A percentile compares a stretch with the other conserved stretches of the same genome.
These are phyloP conservation scores for Elysia chlorotica DNA, from an alignment of 1,140 invertebrate species.

Conservation along the genomic window DNA sequence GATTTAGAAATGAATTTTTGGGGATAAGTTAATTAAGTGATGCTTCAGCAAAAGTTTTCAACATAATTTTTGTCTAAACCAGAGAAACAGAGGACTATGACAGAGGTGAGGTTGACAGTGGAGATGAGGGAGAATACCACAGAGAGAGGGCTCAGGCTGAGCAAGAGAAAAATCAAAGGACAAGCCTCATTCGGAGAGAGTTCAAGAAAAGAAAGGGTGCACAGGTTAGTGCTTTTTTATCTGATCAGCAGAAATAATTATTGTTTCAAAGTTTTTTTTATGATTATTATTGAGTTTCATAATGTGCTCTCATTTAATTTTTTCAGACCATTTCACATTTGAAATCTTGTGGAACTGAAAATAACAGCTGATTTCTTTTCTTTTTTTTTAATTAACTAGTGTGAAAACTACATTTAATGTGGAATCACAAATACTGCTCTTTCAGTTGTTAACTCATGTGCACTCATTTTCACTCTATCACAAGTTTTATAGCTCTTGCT, in stretches of 20 bases:
- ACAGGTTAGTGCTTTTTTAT: not conserved
- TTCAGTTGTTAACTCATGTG: no score
- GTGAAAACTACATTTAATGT: not conserved
- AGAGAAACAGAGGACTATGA: conserved; percentile 44
- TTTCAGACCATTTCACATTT: not conserved
- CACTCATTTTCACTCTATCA: no score
- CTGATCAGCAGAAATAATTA: no score
- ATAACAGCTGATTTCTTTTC: not conserved
- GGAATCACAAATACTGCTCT: no score
- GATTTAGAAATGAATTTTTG: not conserved
- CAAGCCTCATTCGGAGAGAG: conserved; percentile 54
- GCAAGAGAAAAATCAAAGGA: conserved; percentile 45
- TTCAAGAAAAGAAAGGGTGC: conserved; percentile 56
- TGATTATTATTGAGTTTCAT: not conserved
- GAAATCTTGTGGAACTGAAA: not conserved
- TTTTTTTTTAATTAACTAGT: not conserved
- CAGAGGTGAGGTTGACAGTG: conserved; percentile 22
- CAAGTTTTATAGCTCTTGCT: no score
- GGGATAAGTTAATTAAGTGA: not conserved
- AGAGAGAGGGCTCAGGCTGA: conserved; percentile 28
- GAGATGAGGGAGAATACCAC: conserved; percentile 40
- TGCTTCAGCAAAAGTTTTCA: not conserved
- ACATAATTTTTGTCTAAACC: not conserved
- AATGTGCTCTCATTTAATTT: not conserved
- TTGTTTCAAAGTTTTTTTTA: no score